Evolutionary conservation across 2,113 vertebrate species (phyloP), one percentile per base, ranked within the genome.

Genomic region (Lagopus leucura): DNA sequence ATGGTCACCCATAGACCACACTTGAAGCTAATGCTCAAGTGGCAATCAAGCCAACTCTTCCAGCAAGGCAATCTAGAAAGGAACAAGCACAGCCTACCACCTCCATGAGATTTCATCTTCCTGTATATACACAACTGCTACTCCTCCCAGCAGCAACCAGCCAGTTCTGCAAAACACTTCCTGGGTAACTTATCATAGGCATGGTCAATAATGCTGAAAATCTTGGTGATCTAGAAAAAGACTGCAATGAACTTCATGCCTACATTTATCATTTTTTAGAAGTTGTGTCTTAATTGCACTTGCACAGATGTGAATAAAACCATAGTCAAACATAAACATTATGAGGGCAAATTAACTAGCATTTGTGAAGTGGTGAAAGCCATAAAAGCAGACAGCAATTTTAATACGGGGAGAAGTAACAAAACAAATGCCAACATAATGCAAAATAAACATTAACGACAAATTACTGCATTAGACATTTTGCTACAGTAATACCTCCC

Each of bases 341-440:
- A 7, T 13, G 36, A 64, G 25, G 57, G 30, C 18, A 92, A 75
- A 89, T 75, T 47, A 74, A 86, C 17, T 1, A 50, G 70, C 0
- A 2, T 40, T 81, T 92, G 17, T 81, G 74, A 89, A 77, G 38
- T 38, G 38, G 61, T 28, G 36, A 88, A 91, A 93, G 76, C 15
- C 30, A 77, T 34, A 86, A 94, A 90, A 71, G 5, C 40, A 61
- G 55, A 45, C 47, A 84, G 84, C 1, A 2, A 86, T 52, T 92
- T 90, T 81, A 66, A 78, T 30, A 45, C 19, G n/a, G 34, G 36
- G 54, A 65, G 64, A 83, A 87, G 80, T 57, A 50, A 79, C 78
- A 77, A 83, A 83, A 63, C 28, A 76, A 92, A 89, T 36, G 75
- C 48, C 78, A 95, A 52, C 55, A 58, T 47, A 86, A 83, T 30